A percentile compares a stretch with the other conserved stretches of the same genome.
These are phyloP conservation scores for Boulengeromyrus knoepffleri DNA, from an alignment of 2,113 vertebrate genomes.

Conservation along the genomic window DNA sequence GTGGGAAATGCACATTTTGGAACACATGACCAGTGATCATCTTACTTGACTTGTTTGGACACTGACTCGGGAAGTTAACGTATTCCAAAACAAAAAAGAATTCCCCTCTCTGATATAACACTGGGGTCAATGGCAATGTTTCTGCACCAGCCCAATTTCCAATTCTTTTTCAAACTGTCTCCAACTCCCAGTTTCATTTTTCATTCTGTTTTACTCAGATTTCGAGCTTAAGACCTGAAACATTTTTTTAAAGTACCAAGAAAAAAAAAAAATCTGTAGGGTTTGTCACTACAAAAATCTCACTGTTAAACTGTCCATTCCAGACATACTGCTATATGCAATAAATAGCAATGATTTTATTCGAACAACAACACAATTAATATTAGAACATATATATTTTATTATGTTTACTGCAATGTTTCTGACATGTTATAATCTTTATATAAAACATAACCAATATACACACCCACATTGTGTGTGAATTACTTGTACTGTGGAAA, in stretches of 20 bases:
- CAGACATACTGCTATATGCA: background rate
- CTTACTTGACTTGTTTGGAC: background rate
- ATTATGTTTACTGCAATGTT: background rate
- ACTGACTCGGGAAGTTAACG: background rate
- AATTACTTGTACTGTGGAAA: background rate
- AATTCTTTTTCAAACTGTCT: constrained; percentile 37
- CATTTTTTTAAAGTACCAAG: background rate
- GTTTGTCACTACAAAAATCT: background rate
- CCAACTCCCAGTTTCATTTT: constrained; percentile 32
- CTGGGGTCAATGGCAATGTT: constrained; percentile 17
- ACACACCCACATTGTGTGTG: background rate
- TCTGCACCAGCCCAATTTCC: constrained; percentile 25
- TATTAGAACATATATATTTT: background rate
- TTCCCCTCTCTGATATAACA: background rate
- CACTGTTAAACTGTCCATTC: background rate
- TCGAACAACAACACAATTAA: background rate
- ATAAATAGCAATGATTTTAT: background rate
- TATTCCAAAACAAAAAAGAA: constrained; percentile 4
- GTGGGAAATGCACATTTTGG: background rate
- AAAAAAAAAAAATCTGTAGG: background rate
- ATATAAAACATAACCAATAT: background rate
- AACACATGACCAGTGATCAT: background rate
- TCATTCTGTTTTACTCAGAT: constrained; percentile 31
- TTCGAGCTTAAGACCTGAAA: constrained; percentile 6
- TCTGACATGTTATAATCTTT: background rate